Evolutionary conservation across 1,140 invertebrate species (phyloP).

Genomic region (Papilio glaucus): DNA sequence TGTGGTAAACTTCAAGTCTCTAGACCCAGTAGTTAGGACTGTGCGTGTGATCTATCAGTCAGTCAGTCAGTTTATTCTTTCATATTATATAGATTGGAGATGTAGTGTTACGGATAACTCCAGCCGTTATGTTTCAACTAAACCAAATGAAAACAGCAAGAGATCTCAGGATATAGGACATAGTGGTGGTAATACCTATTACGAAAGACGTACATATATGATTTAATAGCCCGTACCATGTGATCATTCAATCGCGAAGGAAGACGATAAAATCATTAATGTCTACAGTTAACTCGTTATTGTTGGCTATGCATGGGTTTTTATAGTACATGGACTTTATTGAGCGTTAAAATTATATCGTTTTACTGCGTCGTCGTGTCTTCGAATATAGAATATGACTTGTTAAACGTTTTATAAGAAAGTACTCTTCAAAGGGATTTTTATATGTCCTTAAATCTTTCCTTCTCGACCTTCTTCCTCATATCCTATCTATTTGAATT

Average conservation of each 20-base stretch:
- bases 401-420: background rate
- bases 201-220: background rate
- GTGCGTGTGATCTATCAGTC: too few relatives aligned
- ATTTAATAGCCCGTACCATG: background rate
- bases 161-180: background rate
- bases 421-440: too few relatives aligned
- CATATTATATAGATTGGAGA: too few relatives aligned
- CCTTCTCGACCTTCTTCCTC: too few relatives aligned
- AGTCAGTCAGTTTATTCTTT: too few relatives aligned
- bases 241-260: conserved; percentile 1
- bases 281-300: conserved; percentile 5
- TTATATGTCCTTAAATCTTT: too few relatives aligned
- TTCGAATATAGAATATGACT: background rate
- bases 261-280: conserved; percentile 1
- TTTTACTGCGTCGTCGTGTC: background rate
- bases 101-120: too few relatives aligned
- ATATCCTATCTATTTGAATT: too few relatives aligned
- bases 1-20: too few relatives aligned
- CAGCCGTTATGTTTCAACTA: too few relatives aligned
- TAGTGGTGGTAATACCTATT: background rate
- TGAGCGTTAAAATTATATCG: background rate
- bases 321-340: background rate
- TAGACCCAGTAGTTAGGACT: too few relatives aligned
- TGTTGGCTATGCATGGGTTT: background rate
- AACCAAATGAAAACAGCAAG: too few relatives aligned